These are phyloP conservation scores for Epinotia demarniana DNA, from an alignment of 2,888 invertebrate species.

Conservation along the genomic window DNA sequence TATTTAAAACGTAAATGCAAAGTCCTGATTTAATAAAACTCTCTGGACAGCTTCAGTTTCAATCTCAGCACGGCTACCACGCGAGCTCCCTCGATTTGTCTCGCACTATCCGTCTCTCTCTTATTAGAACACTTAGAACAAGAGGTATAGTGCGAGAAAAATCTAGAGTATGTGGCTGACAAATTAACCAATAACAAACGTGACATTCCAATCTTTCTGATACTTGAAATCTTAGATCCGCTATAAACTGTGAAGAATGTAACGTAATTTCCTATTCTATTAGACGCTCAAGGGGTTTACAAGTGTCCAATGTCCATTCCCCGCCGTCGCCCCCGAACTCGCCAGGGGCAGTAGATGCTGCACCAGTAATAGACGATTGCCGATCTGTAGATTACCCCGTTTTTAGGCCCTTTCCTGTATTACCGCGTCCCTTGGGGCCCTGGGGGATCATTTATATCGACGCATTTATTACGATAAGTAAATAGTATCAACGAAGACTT, in stretches of 20 bases:
- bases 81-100: no score
- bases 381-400: constrained; percentile 36
- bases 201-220: background rate
- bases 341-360: constrained; percentile 7
- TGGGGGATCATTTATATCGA: constrained; percentile 10
- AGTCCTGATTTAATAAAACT: background rate
- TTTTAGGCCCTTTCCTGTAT: constrained; percentile 21
- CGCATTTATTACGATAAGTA: constrained; percentile 5
- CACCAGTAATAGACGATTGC: constrained; percentile 13
- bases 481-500: background rate
- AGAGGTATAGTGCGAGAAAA: no score
- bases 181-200: no score
- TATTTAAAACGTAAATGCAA: background rate
- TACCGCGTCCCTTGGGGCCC: constrained; percentile 12
- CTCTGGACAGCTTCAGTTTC: background rate
- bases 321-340: background rate
- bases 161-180: no score
- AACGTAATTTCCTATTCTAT: no score
- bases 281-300: no score
- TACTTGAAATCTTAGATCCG: no score
- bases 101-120: no score
- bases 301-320: background rate
- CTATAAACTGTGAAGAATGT: no score
- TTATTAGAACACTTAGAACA: no score
- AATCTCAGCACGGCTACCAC: no score